Evolutionary conservation across 2,888 invertebrate genomes (phyloP).

Genomic region (Trilocha varians): DNA sequence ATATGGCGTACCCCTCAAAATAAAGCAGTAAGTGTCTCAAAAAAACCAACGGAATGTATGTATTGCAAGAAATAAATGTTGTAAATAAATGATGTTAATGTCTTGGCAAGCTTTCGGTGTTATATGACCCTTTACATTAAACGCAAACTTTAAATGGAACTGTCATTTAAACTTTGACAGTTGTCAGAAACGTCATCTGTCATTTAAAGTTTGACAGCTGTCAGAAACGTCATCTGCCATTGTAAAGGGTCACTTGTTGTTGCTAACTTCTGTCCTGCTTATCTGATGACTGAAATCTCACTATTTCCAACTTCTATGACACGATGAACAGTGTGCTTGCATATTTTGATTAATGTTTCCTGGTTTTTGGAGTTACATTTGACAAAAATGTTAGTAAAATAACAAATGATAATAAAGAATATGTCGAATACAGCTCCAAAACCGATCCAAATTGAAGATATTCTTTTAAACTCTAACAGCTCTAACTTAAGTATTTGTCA

Average conservation of each 20-base stretch:
- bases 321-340: constrained; percentile 50
- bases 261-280: constrained; percentile 53
- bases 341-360: constrained; percentile 39
- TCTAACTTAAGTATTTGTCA: too few species aligned
- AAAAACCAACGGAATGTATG: background rate
- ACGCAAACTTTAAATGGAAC: too few species aligned
- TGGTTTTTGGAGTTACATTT: constrained; percentile 38
- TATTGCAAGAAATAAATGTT: background rate
- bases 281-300: constrained; percentile 35
- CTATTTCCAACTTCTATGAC: constrained; percentile 39
- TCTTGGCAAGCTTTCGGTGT: too few species aligned
- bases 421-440: constrained; percentile 4
- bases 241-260: constrained; percentile 48
- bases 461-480: background rate
- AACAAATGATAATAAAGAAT: too few species aligned
- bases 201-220: background rate
- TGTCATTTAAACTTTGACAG: too few species aligned
- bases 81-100: constrained; percentile 15
- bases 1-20: too few species aligned
- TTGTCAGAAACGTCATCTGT: constrained; percentile 4
- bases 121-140: constrained; percentile 42
- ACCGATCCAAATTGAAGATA: background rate
- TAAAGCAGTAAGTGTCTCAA: background rate
- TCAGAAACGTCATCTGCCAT: background rate
- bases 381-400: constrained; percentile 12